These are phyloP conservation scores for Protaetia brevitarsis DNA, from an alignment of 1,140 invertebrate species.

Conservation along the genomic window DNA sequence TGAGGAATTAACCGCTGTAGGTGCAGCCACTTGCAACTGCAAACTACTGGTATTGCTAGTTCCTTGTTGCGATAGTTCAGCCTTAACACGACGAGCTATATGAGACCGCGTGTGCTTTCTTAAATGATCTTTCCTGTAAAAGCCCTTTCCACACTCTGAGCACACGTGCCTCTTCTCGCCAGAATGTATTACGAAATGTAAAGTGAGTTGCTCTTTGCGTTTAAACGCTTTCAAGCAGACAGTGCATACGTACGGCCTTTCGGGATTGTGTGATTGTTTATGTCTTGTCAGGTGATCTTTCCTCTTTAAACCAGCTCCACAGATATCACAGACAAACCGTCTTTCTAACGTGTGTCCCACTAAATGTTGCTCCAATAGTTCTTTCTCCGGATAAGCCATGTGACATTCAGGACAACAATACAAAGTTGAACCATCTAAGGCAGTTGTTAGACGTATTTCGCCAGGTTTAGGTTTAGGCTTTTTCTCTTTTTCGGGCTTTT, in stretches of 20 bases:
- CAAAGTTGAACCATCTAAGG: constrained; percentile 75
- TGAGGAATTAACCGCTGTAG: constrained; percentile 30
- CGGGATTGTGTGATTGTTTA: constrained; percentile 78
- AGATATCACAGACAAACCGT: constrained; percentile 81
- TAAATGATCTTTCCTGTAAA: constrained; percentile 74
- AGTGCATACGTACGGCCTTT: constrained; percentile 76
- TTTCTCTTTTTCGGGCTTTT: constrained; percentile 74
- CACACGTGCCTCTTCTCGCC: constrained; percentile 83
- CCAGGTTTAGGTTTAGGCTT: constrained; percentile 77
- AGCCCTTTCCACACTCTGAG: constrained; percentile 80
- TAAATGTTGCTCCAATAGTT: constrained; percentile 75
- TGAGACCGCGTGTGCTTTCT: constrained; percentile 79
- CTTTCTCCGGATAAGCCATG: constrained; percentile 79
- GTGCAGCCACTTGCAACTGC: constrained; percentile 39
- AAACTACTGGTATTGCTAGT: constrained; percentile 32
- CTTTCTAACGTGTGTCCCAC: constrained; percentile 77
- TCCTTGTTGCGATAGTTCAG: constrained; percentile 68
- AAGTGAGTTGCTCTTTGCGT: constrained; percentile 76
- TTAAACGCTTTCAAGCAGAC: constrained; percentile 83
- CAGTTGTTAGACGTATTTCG: constrained; percentile 76
- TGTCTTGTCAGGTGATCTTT: constrained; percentile 79
- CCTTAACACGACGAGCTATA: constrained; percentile 76
- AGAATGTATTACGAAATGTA: constrained; percentile 82
- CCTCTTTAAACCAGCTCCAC: constrained; percentile 76
- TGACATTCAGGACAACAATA: constrained; percentile 85